Evolutionary conservation across 2,797 vertebrate genomes (phyloP).

Genomic region (Periophthalmus magnuspinnatus): DNA sequence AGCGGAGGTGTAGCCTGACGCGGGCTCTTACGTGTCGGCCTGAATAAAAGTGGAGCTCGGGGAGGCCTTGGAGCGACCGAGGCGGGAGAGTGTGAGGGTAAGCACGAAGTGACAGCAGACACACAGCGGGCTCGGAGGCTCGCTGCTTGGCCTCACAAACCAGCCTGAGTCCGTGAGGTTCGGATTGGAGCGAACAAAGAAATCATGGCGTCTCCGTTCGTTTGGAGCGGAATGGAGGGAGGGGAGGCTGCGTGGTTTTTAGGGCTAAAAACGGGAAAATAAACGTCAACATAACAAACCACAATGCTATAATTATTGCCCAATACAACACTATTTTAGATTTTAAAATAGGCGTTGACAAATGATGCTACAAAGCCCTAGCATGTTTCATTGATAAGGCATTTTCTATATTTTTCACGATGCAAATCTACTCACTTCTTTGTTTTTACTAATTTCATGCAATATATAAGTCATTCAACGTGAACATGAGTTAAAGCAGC

Average conservation of each 20-base stretch:
- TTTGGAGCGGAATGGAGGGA: constrained; percentile 79
- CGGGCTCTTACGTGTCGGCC: constrained; percentile 99
- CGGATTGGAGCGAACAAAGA: constrained; percentile 79
- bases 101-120: constrained; percentile 85
- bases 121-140: constrained; percentile 65
- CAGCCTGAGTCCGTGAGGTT: constrained; percentile 62
- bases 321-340: background rate
- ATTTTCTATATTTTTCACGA: background rate
- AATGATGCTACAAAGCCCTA: background rate
- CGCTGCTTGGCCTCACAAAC: constrained; percentile 32
- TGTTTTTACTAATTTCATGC: background rate
- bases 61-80: constrained; percentile 96
- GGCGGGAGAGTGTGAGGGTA: constrained; percentile 94
- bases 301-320: constrained; percentile 20
- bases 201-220: constrained; percentile 82
- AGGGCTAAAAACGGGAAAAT: constrained; percentile 20
- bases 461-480: no score
- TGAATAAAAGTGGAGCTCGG: constrained; percentile 97
- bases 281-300: constrained; percentile 9
- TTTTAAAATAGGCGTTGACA: background rate
- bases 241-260: constrained; percentile 68
- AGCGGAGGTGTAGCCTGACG: constrained; percentile 99
- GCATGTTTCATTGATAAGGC: background rate
- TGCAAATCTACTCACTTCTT: no score
- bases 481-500: background rate